Percentiles rank a stretch among this genome's conserved stretches.
phyloP scores from a whole-genome alignment of 30 jellyfish, hydroid and myxozoan genomes.

The Calvadosia cruxmelitensis region DNA sequence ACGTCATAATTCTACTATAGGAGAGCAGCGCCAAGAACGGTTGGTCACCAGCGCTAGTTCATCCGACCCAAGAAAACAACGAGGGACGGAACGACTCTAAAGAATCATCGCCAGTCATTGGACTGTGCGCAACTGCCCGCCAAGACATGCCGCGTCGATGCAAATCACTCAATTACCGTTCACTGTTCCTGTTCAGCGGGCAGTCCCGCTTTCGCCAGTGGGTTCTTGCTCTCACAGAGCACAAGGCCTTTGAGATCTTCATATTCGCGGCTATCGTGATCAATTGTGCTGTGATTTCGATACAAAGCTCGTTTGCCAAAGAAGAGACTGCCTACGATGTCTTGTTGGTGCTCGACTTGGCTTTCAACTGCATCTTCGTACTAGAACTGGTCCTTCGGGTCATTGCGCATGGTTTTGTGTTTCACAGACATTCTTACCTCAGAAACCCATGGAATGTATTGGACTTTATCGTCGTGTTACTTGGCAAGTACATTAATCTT shows the following conservation, averaged over 20 bases:
- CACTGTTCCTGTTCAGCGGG: slow-evolving; percentile 10
- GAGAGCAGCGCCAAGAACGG: slow-evolving; percentile 1
- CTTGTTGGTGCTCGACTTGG: background rate
- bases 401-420: slow-evolving; percentile 23
- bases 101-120: background rate
- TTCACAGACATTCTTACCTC: slow-evolving; percentile 16
- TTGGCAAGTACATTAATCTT: too few relatives aligned
- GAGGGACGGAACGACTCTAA: background rate
- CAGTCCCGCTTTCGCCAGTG: background rate
- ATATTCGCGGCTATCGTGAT: slow-evolving; percentile 1
- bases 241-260: slow-evolving; percentile 4
- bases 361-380: slow-evolving; percentile 4
- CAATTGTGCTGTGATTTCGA: slow-evolving; percentile 5
- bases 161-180: slow-evolving; percentile 6
- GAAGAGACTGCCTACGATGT: background rate
- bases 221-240: background rate
- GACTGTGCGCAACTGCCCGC: background rate
- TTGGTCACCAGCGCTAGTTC: background rate
- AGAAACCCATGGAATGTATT: slow-evolving; percentile 25
- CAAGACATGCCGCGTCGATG: background rate
- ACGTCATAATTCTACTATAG: too few relatives aligned
- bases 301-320: slow-evolving; percentile 5
- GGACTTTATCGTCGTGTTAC: slow-evolving; percentile 18
- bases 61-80: background rate
- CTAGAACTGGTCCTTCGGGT: slow-evolving; percentile 12